phyloP scores from a whole-genome alignment of 2,797 vertebrate species.

The Schizothorax lantsangensis region DNA sequence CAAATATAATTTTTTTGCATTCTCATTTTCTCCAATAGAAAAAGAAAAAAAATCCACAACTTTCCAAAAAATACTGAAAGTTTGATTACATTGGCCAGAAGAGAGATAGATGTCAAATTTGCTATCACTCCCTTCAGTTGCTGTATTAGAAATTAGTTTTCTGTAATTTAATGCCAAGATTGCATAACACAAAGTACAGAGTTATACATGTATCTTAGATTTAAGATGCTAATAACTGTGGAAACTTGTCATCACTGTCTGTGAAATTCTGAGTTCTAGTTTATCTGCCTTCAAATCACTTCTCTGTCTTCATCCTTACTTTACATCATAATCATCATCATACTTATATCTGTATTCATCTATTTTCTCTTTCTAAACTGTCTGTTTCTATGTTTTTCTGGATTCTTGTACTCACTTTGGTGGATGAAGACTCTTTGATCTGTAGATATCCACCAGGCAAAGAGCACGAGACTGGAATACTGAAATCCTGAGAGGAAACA shows the following conservation, averaged over 20 bases:
- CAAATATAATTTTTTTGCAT: neutral
- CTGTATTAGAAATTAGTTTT: neutral
- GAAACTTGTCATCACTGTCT: too few species aligned
- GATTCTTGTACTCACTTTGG: slow-evolving; percentile 81
- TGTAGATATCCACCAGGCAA: slow-evolving; percentile 89
- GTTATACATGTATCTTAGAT: too few species aligned
- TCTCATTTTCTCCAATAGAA: neutral
- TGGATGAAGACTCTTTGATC: slow-evolving; percentile 85
- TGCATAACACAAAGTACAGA: too few species aligned
- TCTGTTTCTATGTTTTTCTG: neutral
- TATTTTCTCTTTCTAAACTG: neutral
- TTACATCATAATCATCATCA: neutral
- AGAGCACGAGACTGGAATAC: slow-evolving; percentile 86
- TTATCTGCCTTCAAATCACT: too few species aligned
- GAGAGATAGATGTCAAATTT: neutral
- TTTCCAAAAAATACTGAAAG: neutral
- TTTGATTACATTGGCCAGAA: neutral
- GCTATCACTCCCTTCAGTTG: neutral
- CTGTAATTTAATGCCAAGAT: neutral
- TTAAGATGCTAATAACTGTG: too few species aligned
- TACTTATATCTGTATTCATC: neutral
- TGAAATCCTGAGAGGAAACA: slow-evolving; percentile 90
- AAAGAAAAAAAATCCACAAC: neutral
- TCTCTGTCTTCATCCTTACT: neutral
- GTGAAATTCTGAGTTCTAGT: neutral